Base-by-base conservation (phyloP, 2,113 vertebrate species). In the Calypte anna region DNA sequence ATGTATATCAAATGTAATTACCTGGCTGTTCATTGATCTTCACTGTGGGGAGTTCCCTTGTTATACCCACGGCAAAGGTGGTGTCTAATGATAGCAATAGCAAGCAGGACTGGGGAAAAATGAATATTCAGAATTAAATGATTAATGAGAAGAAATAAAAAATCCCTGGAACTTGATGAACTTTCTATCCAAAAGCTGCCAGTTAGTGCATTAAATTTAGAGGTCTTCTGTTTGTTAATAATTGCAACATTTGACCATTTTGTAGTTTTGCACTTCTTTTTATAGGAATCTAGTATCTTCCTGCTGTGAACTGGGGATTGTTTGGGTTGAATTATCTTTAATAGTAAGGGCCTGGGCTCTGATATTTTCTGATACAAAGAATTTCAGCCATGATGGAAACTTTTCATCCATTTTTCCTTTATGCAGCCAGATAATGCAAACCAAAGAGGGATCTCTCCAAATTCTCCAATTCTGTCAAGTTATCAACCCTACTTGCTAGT, bases 1-100 rank as follows among this genome's bases (percentile, higher is more conserved):
- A 88, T 25, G 90, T 46, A 70, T 77, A 80, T 74, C 88, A 93
- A 93, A 68, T 40, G 33, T 81, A 83, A 92, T 81, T 86, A 96
- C 64, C 73, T 90, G 50, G n/a, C 53, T 91, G 24, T 40, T 53
- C 68, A 92, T 8, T 94, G 77, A 96, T 93, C 88, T 92, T 88
- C 83, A 81, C 57, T 58, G 68, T 78, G 38, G 83, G 80, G 72
- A 92, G 73, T 83, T 96, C 88, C 88, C 77, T 95, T 86, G 61
- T 74, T 86, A 70, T 44, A 95, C 88, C 14, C 28, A 90, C 86
- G 88, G 91, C 55, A 93, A 93, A 91, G 22, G 20, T 77, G 43
- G 54, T 55, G 4, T 38, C 64, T 96, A 85, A 87, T 73, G 31
- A 91, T 14, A 70, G 50, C 8, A 90, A 83, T 44, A 38, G 57